Evolutionary conservation across 2,797 vertebrate species (phyloP), one percentile per base, ranked within the genome.

Genomic region (Sibirionetta formosa): DNA sequence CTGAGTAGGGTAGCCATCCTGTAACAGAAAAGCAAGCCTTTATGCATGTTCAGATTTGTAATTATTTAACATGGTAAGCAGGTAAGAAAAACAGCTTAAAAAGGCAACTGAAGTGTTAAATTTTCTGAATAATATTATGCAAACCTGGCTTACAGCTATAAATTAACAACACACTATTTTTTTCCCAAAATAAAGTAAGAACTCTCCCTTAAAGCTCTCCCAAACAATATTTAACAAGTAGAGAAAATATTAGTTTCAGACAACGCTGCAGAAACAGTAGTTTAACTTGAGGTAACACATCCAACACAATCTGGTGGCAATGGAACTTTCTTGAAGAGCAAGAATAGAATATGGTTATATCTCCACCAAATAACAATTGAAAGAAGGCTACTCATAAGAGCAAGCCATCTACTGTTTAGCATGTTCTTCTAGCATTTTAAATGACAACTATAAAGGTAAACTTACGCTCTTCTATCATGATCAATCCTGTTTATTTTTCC

Each of bases 401-500:
- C 44, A 75, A 86, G 14, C 5, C 3, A 73, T 31, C 27, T 27
- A 38, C 7, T 14, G 6, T 18, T 15, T n/a, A 76, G 22, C 14
- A 22, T 27, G 31, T 12, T 76, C 10, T 24, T 27, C 42, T 22
- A 58, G 46, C 5, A 50, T 10, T 11, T 36, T 2, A 58, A 64
- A 56, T 11, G 0, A 9, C 40, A 38, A 17, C 69, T 51, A 40
- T 46, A 18, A 42, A 85, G 7, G 66, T 56, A 72, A 93, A 98
- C 99, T 99, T 98, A 99, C 99, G 99, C 99, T 98, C 99, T 98
- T 92, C 99, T 99, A 95, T 99, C 99, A 63, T 99, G 99, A 98
- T 99, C 99, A 82, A 99, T 99, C 94, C 99, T 98, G 97, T 99
- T 99, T 97, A 99, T 99, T 97, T 99, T 99, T 68, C 99, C 99